These are phyloP conservation scores for Pteropus rufus DNA, from an alignment of 2,797 vertebrate species.

Conservation along the genomic window DNA sequence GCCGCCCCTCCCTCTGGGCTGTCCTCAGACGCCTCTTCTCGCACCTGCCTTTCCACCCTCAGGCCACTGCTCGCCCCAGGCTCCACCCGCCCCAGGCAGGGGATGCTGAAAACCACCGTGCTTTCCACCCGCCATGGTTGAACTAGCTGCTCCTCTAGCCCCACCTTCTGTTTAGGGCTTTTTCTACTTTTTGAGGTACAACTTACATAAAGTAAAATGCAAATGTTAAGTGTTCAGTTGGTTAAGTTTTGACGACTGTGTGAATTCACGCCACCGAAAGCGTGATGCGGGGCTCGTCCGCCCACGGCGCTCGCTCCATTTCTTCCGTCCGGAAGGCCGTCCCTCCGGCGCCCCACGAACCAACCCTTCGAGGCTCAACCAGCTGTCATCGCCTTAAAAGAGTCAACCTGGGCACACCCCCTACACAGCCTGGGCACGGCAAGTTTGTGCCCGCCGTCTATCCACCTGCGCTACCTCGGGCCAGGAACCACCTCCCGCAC, in stretches of 20 bases:
- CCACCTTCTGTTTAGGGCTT: neutral
- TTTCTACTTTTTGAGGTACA: neutral
- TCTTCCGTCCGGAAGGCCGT: neutral
- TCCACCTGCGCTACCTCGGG: too few relatives aligned
- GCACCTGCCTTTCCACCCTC: neutral
- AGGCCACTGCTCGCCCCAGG: neutral
- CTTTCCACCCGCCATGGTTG: neutral
- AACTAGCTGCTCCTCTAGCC: neutral
- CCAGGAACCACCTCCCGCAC: neutral
- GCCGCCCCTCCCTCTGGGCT: neutral
- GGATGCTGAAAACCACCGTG: neutral
- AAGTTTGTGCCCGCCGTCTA: too few relatives aligned
- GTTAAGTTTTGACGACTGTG: neutral
- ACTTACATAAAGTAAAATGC: neutral
- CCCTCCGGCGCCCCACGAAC: neutral
- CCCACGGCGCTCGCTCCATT: neutral
- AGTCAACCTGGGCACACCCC: neutral
- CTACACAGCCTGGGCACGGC: neutral
- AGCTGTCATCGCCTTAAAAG: neutral
- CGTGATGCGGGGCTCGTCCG: too few relatives aligned
- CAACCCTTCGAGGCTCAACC: neutral
- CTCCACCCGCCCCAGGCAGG: neutral
- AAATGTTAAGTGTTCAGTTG: neutral
- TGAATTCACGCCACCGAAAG: too few relatives aligned
- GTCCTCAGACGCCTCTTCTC: neutral